These are phyloP conservation scores for Pan troglodytes DNA, from an alignment of 2,113 vertebrate species.

Conservation along the genomic window NHGRI_mPanTro3-v2.1_pri NC_086015.1:158894501-158895000, in stretches of 20 bases:
- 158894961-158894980: no score
- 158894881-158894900: background rate
- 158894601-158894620: background rate
- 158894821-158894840: background rate
- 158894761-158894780: background rate
- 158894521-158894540: background rate
- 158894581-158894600: background rate
- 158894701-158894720: background rate
- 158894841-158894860: background rate
- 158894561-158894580: background rate
- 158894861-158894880: background rate
- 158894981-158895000: background rate
- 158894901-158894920: background rate
- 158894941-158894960: background rate
- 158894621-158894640: background rate
- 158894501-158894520: background rate
- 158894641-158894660: background rate
- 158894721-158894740: background rate
- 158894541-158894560: background rate
- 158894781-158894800: background rate
- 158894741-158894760: background rate
- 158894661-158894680: background rate
- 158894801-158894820: background rate
- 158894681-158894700: background rate
- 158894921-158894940: background rate